A percentile compares a stretch with the other conserved stretches of the same genome.
Evolutionary conservation across 2,888 invertebrate genomes (phyloP).

Genomic region (Meiosimyza decipiens): DNA sequence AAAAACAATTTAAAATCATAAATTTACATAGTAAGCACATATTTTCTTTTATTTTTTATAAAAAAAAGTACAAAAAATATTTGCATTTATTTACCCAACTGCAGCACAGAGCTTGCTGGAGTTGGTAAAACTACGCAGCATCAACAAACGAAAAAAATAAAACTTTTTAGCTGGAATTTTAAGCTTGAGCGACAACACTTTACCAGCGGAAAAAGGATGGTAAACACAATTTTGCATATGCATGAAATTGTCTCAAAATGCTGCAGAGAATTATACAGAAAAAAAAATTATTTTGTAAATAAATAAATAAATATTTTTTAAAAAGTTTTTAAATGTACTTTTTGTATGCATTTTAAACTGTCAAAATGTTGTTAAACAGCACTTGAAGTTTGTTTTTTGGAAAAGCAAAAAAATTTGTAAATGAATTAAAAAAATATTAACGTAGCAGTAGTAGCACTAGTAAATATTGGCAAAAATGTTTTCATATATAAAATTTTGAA

Average conservation of each 20-base stretch:
- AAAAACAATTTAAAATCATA: conserved; percentile 30
- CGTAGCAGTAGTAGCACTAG: no score
- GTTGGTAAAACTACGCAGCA: not conserved
- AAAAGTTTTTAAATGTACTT: conserved; percentile 40
- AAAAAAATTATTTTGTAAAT: no score
- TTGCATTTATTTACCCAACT: not conserved
- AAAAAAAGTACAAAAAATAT: not conserved
- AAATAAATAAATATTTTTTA: conserved; percentile 41
- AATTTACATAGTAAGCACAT: conserved; percentile 22
- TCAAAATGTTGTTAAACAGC: no score
- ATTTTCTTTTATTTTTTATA: not conserved
- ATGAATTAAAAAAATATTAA: no score
- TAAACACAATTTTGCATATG: conserved; percentile 23
- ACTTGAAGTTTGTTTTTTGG: no score
- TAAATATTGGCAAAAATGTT: no score
- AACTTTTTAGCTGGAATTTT: not conserved
- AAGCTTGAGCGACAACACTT: conserved; percentile 9
- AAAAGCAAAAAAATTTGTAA: no score
- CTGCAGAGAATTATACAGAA: no score
- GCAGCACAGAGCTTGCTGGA: not conserved
- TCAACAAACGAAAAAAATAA: not conserved
- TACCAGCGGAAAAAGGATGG: conserved; percentile 9
- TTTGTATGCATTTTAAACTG: not conserved
- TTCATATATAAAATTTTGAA: no score
- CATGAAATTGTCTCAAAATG: conserved; percentile 12